Evolutionary conservation across 1,140 invertebrate genomes (phyloP), one percentile per base, ranked within the genome.

Genomic region (Steinernema khuongi): DNA sequence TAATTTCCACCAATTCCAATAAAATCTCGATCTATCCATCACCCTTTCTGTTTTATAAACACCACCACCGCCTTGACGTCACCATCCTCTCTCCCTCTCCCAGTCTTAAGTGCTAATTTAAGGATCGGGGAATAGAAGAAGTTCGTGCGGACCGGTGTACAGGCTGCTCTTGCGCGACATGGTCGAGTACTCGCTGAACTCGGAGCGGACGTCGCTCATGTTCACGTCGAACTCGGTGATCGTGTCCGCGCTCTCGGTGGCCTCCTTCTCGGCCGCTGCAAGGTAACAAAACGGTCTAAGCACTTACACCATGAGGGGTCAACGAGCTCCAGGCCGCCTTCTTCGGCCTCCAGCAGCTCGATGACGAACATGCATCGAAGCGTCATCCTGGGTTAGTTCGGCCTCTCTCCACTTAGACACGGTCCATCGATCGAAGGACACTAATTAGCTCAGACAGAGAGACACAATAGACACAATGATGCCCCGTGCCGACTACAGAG

Each of bases 221-320:
- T 70, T 68, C 28, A 78, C 75, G 66, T 73, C 72, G 68, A 75
- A 77, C 29, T 79, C 81, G 18, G 71, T 72, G 32, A 69, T 30
- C 7, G 75, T 75, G 22, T 74, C 32, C 50, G 73, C 73, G 31
- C 69, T 76, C 22, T 79, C 77, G 1, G 74, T 75, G 33, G 75
- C 72, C 28, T 41, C 33, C 36, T 71, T 74, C 28, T 77, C 79
- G 2, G 78, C 71, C 14, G 77, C 77, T 72, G 78, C 71, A 71
- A 75, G 29, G 71, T 77, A 1, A n/a, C 33, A 74, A 71, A 70
- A 70, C n/a, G 1, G 29, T 50, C 28, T 32, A 44, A 75, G 50
- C 22, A 79, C 83, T 84, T 82, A 84, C 83, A 84, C 83, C 83
- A 84, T 50, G 83, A 76, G 28, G 83, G 83, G 70, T 84, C 83